These are phyloP conservation scores for Pseudomyrmex cubaensis DNA, from an alignment of 1,140 invertebrate genomes.

Conservation along the genomic window DNA sequence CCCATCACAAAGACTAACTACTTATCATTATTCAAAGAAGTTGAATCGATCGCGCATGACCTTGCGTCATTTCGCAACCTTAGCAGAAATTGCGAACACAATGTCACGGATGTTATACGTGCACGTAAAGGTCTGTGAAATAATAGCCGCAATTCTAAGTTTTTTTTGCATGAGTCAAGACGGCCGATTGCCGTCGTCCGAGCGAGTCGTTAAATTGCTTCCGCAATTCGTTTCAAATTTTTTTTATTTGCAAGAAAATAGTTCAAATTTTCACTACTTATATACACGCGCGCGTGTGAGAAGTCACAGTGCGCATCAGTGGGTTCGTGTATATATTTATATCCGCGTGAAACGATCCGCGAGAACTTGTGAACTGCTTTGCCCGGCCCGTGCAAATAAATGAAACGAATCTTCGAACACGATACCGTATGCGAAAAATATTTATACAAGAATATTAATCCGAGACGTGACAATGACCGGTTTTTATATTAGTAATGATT, in stretches of 20 bases:
- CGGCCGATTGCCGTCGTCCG: not conserved
- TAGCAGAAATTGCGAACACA: not conserved
- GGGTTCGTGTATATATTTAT: not conserved
- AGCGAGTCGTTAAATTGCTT: not conserved
- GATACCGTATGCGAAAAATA: not conserved
- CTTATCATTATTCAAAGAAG: not conserved
- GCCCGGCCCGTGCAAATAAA: not conserved
- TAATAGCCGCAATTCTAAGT: not conserved
- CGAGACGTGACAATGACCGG: conserved; percentile 11
- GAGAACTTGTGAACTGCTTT: not conserved
- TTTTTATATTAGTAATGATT: conserved; percentile 22
- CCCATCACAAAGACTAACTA: not conserved
- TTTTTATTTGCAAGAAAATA: not conserved
- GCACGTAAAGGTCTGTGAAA: not conserved
- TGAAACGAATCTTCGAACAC: not conserved
- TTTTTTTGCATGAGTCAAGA: conserved; percentile 36
- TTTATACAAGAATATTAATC: not conserved
- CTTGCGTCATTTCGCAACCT: conserved; percentile 10
- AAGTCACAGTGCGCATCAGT: not conserved
- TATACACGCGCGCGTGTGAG: not conserved
- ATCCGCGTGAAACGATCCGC: not conserved
- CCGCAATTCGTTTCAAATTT: not conserved
- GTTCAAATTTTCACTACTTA: not conserved
- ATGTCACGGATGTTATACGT: not conserved
- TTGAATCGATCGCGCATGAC: not conserved